A percentile compares a stretch with the other conserved stretches of the same genome.
phyloP scores from a whole-genome alignment of 2,888 invertebrate genomes.

The Machimus atricapillus region DNA sequence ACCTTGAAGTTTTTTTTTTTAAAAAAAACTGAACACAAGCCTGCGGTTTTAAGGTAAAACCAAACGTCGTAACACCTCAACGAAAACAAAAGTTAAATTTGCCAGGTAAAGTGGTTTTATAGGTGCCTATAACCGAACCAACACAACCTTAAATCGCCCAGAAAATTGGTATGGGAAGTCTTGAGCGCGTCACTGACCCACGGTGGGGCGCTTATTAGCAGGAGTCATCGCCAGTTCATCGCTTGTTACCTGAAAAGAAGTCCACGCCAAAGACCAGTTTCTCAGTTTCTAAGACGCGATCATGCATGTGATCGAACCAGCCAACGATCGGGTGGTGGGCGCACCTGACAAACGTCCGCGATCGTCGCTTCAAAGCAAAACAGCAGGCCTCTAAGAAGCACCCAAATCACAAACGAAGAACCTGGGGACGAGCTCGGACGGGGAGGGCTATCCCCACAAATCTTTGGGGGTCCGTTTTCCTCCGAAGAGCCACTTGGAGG shows the following conservation, averaged over 20 bases:
- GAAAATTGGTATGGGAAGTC: constrained; percentile 56
- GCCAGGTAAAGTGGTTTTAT: constrained; percentile 66
- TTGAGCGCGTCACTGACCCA: neutral
- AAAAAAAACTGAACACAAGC: constrained; percentile 19
- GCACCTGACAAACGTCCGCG: neutral
- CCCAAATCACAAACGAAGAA: neutral
- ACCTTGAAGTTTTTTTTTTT: neutral
- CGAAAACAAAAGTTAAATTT: constrained; percentile 63
- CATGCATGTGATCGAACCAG: neutral
- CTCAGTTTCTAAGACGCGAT: neutral
- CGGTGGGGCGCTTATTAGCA: neutral
- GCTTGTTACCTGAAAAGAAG: constrained; percentile 10
- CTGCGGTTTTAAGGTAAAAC: constrained; percentile 49
- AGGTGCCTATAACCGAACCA: constrained; percentile 57
- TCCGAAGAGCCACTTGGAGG: neutral
- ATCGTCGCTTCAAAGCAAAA: neutral
- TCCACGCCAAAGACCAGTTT: constrained; percentile 2
- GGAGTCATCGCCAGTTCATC: constrained; percentile 28
- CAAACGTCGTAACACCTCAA: constrained; percentile 61
- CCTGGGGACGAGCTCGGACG: neutral
- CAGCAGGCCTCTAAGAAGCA: neutral
- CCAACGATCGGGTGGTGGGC: neutral
- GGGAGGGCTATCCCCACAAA: neutral
- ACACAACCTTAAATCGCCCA: constrained; percentile 62
- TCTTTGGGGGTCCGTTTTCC: neutral